A percentile compares a stretch with the other conserved stretches of the same genome.
phyloP scores from a whole-genome alignment of 2,888 invertebrate genomes.

The Tineola bisselliella region DNA sequence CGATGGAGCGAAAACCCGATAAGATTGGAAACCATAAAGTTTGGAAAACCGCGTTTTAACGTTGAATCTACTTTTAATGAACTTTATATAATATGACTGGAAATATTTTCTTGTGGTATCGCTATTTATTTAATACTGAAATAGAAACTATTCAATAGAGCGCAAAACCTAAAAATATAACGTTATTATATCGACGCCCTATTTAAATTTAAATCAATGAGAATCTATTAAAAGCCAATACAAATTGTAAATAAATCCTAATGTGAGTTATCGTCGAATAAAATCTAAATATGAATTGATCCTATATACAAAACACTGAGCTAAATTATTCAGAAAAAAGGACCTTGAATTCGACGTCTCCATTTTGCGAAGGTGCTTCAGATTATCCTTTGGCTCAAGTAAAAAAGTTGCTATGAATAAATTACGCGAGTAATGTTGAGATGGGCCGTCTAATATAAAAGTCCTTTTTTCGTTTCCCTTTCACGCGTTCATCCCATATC shows the following conservation, averaged over 20 bases:
- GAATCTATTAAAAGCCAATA: not conserved
- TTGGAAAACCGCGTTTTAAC: too few species aligned
- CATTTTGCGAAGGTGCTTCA: slow-evolving; percentile 7
- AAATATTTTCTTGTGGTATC: too few species aligned
- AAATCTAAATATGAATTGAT: not conserved
- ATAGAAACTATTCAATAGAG: too few species aligned
- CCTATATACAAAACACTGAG: not conserved
- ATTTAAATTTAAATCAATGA: not conserved
- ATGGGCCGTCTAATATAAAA: slow-evolving; percentile 27
- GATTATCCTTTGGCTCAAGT: slow-evolving; percentile 10
- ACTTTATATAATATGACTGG: too few species aligned
- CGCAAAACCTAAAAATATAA: too few species aligned
- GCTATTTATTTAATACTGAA: too few species aligned
- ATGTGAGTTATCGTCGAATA: not conserved
- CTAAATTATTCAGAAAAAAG: slow-evolving; percentile 5
- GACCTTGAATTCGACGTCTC: not conserved
- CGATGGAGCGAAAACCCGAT: too few species aligned
- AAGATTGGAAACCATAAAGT: too few species aligned
- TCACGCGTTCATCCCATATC: slow-evolving; percentile 10
- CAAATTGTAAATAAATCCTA: not conserved
- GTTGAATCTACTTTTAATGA: too few species aligned
- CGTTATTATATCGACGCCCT: too few species aligned
- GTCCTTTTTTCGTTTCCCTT: slow-evolving; percentile 19
- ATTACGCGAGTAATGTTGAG: slow-evolving; percentile 23
- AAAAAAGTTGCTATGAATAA: slow-evolving; percentile 31